Percentiles rank a stretch among this genome's conserved stretches.
Evolutionary conservation across 2,797 vertebrate species (phyloP).

Genomic region (Podarcis siculus): DNA sequence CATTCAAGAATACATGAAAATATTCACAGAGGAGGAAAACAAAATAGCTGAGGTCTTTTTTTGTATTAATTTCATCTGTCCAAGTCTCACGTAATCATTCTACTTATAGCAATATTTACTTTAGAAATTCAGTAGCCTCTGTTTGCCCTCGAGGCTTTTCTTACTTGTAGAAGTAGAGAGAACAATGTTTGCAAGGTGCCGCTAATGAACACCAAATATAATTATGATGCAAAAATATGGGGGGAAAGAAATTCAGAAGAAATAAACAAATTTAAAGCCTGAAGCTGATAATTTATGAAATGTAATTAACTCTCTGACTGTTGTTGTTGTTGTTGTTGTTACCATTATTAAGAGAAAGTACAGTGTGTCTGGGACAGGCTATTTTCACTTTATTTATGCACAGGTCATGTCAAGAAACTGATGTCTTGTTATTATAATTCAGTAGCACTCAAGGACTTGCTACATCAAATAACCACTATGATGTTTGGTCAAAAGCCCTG

Average conservation of each 20-base stretch:
- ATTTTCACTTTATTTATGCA: too few species aligned
- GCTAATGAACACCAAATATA: not conserved
- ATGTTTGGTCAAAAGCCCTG: too few species aligned
- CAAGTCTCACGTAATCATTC: not conserved
- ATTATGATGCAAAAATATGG: not conserved
- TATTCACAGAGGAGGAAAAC: not conserved
- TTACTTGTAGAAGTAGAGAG: not conserved
- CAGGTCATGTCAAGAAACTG: too few species aligned
- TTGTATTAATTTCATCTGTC: not conserved
- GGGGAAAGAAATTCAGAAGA: not conserved
- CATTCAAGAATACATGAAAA: slow-evolving; percentile 20
- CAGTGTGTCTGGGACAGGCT: too few species aligned
- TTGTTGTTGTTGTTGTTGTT: too few species aligned
- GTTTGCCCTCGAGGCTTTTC: not conserved
- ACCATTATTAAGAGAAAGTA: not conserved
- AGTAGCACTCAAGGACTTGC: too few species aligned
- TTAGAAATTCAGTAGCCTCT: not conserved
- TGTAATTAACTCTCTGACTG: not conserved
- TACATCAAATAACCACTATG: too few species aligned
- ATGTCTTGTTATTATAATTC: too few species aligned
- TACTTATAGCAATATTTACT: not conserved
- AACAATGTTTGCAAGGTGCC: slow-evolving; percentile 12
- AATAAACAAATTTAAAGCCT: not conserved
- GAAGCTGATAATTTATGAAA: not conserved
- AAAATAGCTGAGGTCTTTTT: not conserved